These are phyloP conservation scores for Callimorpha dominula DNA, from an alignment of 2,888 invertebrate species.

Conservation along the genomic window DNA sequence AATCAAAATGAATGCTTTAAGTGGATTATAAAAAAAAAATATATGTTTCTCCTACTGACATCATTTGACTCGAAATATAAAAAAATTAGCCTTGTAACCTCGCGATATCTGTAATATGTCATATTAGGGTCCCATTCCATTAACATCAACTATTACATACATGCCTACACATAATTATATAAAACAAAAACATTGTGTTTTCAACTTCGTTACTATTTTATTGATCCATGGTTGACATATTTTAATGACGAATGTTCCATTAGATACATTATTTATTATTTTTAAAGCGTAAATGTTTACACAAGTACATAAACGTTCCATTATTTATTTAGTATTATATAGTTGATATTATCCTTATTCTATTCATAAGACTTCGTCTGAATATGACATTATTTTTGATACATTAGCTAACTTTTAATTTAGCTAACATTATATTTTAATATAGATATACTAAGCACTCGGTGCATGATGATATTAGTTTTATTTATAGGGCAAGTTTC, in stretches of 20 bases:
- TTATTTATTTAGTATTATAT: slow-evolving; percentile 1
- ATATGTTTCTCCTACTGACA: no score
- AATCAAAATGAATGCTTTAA: no score
- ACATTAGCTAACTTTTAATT: slow-evolving; percentile 1
- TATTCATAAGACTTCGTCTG: slow-evolving; percentile 67
- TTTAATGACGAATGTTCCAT: neutral
- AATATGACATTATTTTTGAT: slow-evolving; percentile 46
- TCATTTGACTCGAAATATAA: no score
- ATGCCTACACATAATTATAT: neutral
- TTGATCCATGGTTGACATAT: neutral
- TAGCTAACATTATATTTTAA: no score
- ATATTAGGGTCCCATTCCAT: no score
- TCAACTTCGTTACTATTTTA: neutral
- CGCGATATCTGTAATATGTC: no score
- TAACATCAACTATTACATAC: neutral
- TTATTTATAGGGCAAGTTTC: neutral
- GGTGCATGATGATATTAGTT: neutral
- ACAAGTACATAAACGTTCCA: slow-evolving; percentile 2
- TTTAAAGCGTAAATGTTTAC: slow-evolving; percentile 2
- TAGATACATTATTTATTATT: slow-evolving; percentile 5
- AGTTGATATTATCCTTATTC: slow-evolving; percentile 48
- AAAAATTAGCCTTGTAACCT: no score
- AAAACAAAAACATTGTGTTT: neutral
- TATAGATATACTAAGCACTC: neutral
- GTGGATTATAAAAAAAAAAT: no score